Conservation (phyloP, 2,113 vertebrate genomes). For the Hyperopisus bebe region DNA sequence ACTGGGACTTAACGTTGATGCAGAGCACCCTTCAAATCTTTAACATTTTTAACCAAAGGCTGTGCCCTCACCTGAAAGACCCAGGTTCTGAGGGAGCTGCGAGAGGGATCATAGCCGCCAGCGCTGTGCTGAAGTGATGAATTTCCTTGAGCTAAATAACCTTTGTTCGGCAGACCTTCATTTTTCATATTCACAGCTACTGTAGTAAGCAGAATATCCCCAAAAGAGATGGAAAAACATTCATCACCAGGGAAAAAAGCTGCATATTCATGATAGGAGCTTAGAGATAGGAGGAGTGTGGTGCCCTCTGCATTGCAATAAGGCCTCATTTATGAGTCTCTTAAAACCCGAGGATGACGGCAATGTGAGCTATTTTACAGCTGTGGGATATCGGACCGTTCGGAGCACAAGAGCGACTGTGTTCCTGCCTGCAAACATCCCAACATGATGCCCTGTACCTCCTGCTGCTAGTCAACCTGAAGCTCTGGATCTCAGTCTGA, state of each 20-base stretch:
- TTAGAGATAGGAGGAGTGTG: neutral
- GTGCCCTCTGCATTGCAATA: neutral
- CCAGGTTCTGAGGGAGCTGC: neutral
- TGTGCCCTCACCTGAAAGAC: neutral
- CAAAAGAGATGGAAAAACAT: conserved; percentile 17
- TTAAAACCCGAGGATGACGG: neutral
- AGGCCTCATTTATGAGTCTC: neutral
- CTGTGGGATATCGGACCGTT: neutral
- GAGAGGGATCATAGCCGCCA: neutral
- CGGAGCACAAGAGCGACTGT: neutral
- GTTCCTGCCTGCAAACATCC: neutral
- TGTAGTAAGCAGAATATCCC: conserved; percentile 13
- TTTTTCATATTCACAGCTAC: conserved; percentile 11
- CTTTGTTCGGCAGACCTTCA: neutral
- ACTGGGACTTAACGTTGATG: neutral
- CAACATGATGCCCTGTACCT: neutral
- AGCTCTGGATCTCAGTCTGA: neutral
- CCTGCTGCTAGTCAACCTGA: neutral
- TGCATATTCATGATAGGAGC: neutral
- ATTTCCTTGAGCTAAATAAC: conserved; percentile 12
- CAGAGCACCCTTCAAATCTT: neutral
- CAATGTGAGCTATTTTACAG: neutral
- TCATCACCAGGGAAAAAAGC: neutral
- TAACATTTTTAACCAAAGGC: conserved; percentile 1
- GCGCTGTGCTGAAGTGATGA: neutral